phyloP scores from a whole-genome alignment of 2,113 vertebrate species.

The Pterocles orientalis region DNA sequence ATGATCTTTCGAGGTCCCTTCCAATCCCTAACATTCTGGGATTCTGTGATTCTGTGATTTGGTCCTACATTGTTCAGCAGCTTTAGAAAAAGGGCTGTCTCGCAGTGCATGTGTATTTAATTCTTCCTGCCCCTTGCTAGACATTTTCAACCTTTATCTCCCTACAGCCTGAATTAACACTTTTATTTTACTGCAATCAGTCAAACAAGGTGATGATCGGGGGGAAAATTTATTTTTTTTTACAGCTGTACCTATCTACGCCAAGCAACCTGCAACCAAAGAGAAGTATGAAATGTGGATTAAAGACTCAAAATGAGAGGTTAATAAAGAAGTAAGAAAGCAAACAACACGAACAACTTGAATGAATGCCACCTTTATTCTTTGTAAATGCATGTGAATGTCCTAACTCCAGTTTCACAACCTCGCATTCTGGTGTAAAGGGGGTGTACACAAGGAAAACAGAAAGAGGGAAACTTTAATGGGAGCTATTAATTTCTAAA shows the following conservation, averaged over 20 bases:
- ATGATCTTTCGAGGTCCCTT: no score
- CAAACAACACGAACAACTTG: neutral
- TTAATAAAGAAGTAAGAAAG: neutral
- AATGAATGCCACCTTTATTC: constrained; percentile 5
- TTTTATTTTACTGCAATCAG: neutral
- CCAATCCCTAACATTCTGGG: no score
- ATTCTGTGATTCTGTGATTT: no score
- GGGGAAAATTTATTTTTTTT: neutral
- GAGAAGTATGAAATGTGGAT: neutral
- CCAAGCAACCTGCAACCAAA: neutral
- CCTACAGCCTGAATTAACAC: neutral
- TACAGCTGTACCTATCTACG: neutral
- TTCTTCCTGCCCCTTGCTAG: neutral
- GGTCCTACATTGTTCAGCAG: neutral
- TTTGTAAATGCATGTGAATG: neutral
- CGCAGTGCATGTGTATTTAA: neutral
- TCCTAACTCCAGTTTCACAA: neutral
- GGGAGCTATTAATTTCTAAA: neutral
- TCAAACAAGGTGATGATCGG: neutral
- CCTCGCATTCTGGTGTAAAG: neutral
- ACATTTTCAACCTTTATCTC: neutral
- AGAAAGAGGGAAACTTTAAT: neutral
- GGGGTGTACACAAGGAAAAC: neutral
- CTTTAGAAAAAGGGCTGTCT: neutral
- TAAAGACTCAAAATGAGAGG: neutral